phyloP scores from a whole-genome alignment of 1,140 invertebrate genomes.

The Diachasma alloeum region DNA sequence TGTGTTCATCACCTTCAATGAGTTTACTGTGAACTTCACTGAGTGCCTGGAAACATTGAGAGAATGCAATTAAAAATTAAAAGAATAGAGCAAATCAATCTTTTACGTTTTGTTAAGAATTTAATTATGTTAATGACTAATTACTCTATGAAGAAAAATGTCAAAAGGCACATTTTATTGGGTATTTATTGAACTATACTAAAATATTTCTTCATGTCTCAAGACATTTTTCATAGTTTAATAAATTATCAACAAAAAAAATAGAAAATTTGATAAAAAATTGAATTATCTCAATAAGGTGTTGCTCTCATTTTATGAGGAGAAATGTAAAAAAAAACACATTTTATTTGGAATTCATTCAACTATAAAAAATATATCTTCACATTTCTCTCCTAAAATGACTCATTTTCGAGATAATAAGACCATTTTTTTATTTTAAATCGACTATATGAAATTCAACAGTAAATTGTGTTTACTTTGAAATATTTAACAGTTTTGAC shows the following conservation, averaged over 20 bases:
- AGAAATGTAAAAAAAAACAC: neutral
- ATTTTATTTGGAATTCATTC: neutral
- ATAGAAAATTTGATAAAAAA: too few relatives aligned
- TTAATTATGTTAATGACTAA: neutral
- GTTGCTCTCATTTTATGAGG: too few relatives aligned
- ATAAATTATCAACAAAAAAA: too few relatives aligned
- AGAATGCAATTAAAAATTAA: too few relatives aligned
- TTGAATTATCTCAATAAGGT: too few relatives aligned
- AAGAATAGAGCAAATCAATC: too few relatives aligned
- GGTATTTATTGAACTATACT: too few relatives aligned
- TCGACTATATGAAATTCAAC: slow-evolving; percentile 7
- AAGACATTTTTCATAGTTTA: too few relatives aligned
- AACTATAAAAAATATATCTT: neutral
- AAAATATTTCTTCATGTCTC: too few relatives aligned
- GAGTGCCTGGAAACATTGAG: slow-evolving; percentile 66
- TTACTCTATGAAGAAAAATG: neutral
- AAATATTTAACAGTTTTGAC: slow-evolving; percentile 99
- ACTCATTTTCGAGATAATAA: too few relatives aligned
- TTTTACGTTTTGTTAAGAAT: neutral
- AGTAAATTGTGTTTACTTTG: slow-evolving; percentile 73
- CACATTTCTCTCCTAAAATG: too few relatives aligned
- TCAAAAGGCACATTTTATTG: neutral
- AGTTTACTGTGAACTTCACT: slow-evolving; percentile 77
- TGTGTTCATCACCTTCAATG: slow-evolving; percentile 68
- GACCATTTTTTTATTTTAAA: neutral